Conservation (phyloP, 2,797 vertebrate genomes). For the Clarias laeviceps region DNA sequence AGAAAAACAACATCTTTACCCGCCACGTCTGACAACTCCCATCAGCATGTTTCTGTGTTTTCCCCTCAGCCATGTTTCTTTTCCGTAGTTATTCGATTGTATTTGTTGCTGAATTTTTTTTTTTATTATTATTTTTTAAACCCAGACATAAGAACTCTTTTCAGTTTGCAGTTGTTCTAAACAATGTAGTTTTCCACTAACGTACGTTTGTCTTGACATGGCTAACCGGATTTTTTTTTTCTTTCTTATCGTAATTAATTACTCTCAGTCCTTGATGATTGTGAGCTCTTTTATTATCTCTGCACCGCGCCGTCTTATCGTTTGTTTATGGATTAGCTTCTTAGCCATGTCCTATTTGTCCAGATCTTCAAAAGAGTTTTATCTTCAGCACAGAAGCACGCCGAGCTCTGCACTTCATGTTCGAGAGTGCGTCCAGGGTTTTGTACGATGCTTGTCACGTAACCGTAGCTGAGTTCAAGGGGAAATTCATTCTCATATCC, state of each 20-base stretch:
- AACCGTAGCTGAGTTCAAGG: background rate
- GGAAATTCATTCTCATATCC: background rate
- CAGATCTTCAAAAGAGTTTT: background rate
- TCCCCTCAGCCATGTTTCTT: background rate
- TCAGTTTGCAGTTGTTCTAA: background rate
- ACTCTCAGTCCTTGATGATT: background rate
- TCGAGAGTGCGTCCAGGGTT: background rate
- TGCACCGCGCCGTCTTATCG: background rate
- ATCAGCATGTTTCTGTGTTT: background rate
- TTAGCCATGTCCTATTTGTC: background rate
- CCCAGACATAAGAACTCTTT: background rate
- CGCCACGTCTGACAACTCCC: background rate
- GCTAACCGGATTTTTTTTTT: background rate
- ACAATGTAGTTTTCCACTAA: background rate
- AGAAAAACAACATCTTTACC: conserved; percentile 3
- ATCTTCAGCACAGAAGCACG: background rate
- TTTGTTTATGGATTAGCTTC: conserved; percentile 5
- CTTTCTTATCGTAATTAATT: background rate
- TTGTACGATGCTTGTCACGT: background rate
- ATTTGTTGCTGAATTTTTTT: background rate
- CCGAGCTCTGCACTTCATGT: background rate
- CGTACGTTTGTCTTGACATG: background rate
- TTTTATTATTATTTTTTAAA: no score
- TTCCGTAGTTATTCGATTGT: background rate
- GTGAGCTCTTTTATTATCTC: background rate